These are phyloP conservation scores for Cheilosia urbana DNA, from an alignment of 2,888 invertebrate genomes.

Conservation along the genomic window DNA sequence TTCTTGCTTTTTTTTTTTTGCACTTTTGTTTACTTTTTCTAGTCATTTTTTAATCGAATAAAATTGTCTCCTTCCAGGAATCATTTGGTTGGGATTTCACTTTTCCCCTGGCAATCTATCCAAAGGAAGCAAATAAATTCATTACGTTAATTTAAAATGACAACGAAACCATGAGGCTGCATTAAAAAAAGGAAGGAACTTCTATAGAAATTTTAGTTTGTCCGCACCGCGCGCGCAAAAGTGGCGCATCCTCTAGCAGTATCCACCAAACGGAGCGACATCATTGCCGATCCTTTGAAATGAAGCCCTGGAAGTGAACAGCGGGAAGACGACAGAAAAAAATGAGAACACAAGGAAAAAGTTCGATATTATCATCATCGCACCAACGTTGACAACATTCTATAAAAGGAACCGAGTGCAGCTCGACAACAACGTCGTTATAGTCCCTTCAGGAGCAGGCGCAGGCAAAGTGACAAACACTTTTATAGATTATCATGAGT, in stretches of 20 bases:
- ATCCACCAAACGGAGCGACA: conserved; percentile 24
- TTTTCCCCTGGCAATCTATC: conserved; percentile 25
- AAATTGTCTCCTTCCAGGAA: conserved; percentile 63
- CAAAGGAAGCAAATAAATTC: conserved; percentile 66
- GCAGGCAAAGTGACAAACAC: conserved; percentile 48
- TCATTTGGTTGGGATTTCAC: conserved; percentile 28
- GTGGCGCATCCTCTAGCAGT: not conserved
- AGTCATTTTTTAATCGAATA: conserved; percentile 61
- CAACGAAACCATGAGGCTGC: conserved; percentile 55
- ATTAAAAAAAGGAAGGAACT: conserved; percentile 25
- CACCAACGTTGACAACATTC: conserved; percentile 50
- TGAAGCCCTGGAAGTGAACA: conserved; percentile 71
- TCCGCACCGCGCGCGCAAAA: conserved; percentile 15
- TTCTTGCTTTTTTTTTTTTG: not conserved
- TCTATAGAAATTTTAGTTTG: conserved; percentile 42
- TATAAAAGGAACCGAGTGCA: conserved; percentile 28
- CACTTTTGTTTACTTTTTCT: not conserved
- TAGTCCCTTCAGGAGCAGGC: conserved; percentile 14
- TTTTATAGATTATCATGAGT: conserved; percentile 47
- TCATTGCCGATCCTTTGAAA: conserved; percentile 55
- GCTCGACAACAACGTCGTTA: conserved; percentile 6
- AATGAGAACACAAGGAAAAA: not conserved
- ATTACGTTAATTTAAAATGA: conserved; percentile 72
- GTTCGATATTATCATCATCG: conserved; percentile 59
- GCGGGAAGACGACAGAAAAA: conserved; percentile 2